Evolutionary conservation across 2,888 invertebrate species (phyloP).

Genomic region (Machimus rusticus): DNA sequence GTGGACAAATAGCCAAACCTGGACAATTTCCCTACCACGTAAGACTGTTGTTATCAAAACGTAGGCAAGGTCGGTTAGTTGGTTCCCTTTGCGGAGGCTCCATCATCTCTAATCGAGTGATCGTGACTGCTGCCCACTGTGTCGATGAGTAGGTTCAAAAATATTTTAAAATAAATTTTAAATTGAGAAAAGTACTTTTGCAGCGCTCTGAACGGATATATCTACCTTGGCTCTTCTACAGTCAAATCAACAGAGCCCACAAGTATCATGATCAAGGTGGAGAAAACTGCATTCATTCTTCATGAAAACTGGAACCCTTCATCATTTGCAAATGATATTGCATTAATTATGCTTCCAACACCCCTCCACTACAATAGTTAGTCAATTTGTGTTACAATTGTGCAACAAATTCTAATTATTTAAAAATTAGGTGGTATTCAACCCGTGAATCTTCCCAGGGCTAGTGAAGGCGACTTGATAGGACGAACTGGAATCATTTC

Average conservation of each 20-base stretch:
- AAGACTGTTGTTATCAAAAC: neutral
- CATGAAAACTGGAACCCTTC: slow-evolving; percentile 59
- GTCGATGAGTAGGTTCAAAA: neutral
- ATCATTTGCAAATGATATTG: slow-evolving; percentile 59
- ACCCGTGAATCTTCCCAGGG: neutral
- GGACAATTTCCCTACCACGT: slow-evolving; percentile 47
- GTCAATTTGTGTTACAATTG: no score
- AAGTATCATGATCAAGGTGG: slow-evolving; percentile 7
- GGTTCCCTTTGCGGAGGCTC: slow-evolving; percentile 37
- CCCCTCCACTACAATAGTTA: slow-evolving; percentile 57
- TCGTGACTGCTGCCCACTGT: slow-evolving; percentile 43
- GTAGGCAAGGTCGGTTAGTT: neutral
- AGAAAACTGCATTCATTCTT: slow-evolving; percentile 52
- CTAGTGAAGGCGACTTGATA: neutral
- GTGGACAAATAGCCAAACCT: slow-evolving; percentile 42
- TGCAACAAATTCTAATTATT: neutral
- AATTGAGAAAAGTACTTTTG: neutral
- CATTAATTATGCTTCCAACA: slow-evolving; percentile 56
- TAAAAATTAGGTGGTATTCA: neutral
- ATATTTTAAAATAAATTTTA: neutral
- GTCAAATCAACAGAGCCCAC: neutral
- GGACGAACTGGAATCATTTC: neutral
- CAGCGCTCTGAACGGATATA: neutral
- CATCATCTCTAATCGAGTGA: neutral
- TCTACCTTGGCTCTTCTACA: slow-evolving; percentile 21